phyloP scores from a whole-genome alignment of 2,888 invertebrate species.

The Cataglyphis cursor region DNA sequence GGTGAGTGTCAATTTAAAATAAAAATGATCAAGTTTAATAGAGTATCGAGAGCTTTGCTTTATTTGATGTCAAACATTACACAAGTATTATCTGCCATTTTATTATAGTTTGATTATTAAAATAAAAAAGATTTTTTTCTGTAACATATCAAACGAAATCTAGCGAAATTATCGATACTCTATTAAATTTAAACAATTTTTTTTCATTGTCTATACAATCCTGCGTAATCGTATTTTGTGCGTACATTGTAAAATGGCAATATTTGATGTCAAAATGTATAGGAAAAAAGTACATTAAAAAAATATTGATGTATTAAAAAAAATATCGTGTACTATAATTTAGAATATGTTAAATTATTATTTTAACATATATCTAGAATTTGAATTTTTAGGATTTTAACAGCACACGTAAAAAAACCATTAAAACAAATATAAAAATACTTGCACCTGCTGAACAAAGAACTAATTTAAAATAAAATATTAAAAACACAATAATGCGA shows the following conservation, averaged over 20 bases:
- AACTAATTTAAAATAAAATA: background rate
- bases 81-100: background rate
- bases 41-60: background rate
- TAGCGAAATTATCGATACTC: background rate
- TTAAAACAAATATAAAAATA: background rate
- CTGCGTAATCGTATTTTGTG: background rate
- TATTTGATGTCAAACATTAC: background rate
- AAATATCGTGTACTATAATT: background rate
- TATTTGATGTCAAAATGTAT: background rate
- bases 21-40: slow-evolving; percentile 24
- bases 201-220: background rate
- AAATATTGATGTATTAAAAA: background rate
- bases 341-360: background rate
- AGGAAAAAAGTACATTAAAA: background rate
- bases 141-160: background rate
- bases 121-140: background rate
- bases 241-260: background rate
- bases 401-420: background rate
- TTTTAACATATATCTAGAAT: background rate
- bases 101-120: background rate
- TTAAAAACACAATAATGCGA: background rate
- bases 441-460: slow-evolving; percentile 3
- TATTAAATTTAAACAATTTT: slow-evolving; percentile 2
- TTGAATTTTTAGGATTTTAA: background rate
- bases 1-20: slow-evolving; percentile 21